Evolutionary conservation across 2,888 invertebrate species (phyloP).

Genomic region (Brenthis ino): DNA sequence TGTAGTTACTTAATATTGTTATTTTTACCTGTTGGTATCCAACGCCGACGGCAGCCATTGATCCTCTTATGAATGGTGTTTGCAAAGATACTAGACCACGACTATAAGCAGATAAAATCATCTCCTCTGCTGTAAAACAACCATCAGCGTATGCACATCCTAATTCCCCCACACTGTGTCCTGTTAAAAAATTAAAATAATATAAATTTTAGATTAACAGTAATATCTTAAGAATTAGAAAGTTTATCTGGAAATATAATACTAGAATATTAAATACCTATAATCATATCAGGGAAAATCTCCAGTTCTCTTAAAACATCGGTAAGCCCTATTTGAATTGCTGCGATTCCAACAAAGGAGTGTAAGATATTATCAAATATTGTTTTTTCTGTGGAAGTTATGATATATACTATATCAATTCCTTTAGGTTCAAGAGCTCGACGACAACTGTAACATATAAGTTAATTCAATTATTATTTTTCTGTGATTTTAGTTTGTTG

Average conservation of each 20-base stretch:
- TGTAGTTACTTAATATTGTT: background rate
- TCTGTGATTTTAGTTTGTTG: too few relatives aligned
- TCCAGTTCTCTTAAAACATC: slow-evolving; percentile 75
- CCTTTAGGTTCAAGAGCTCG: slow-evolving; percentile 78
- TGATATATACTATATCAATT: slow-evolving; percentile 84
- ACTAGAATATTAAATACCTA: too few relatives aligned
- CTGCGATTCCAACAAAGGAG: slow-evolving; percentile 89
- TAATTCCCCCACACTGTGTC: slow-evolving; percentile 97
- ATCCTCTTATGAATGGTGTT: slow-evolving; percentile 85
- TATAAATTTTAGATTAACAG: too few relatives aligned
- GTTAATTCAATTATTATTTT: background rate
- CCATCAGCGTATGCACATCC: slow-evolving; percentile 98
- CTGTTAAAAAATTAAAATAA: slow-evolving; percentile 54
- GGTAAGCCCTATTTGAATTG: slow-evolving; percentile 83
- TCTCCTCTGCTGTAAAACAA: slow-evolving; percentile 92
- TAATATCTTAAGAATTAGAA: too few relatives aligned
- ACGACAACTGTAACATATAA: slow-evolving; percentile 67
- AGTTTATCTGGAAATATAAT: too few relatives aligned
- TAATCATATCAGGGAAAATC: slow-evolving; percentile 71
- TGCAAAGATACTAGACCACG: slow-evolving; percentile 89
- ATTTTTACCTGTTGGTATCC: slow-evolving; percentile 75
- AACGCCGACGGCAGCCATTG: slow-evolving; percentile 94
- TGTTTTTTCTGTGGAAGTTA: slow-evolving; percentile 83
- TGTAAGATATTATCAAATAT: slow-evolving; percentile 83
- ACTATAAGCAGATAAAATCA: slow-evolving; percentile 90